Evolutionary conservation across 1,140 invertebrate species (phyloP), one percentile per base, ranked within the genome.

Genomic region (Mya arenaria): DNA sequence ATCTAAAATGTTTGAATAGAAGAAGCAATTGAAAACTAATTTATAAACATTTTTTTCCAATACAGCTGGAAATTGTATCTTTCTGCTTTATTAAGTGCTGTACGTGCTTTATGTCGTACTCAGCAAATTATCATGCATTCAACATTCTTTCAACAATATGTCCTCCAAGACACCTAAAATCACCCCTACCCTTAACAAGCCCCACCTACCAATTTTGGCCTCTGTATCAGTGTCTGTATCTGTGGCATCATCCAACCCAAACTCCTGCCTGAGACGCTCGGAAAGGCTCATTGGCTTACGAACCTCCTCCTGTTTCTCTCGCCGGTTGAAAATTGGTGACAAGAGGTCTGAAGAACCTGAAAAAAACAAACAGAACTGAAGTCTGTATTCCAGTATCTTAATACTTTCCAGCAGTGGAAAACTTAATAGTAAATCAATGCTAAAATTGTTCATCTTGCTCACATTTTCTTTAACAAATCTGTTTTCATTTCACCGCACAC

Each of bases 161-260:
- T 48, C n/a, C 44, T 13, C 10, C 10, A 10, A 48, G 10, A 13
- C n/a, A 48, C 44, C 10, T 10, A 48, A 48, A 13, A 48, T 13
- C 10, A n/a, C 10, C 44, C n/a, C n/a, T 48, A 13, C 44, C 10
- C 44, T 48, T 48, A 13, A 48, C 10, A 48, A 48, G 44, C 8
- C 6, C 19, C 41, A 32, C 41, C 78, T 28, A 85, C 83, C 82
- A 69, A 44, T 60, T 65, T 83, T 84, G 6, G 39, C 23, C 8
- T 80, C 77, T 28, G 37, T 74, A 32, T 86, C 84, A 73, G 95
- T 95, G 83, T 96, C 95, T 17, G 30, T 79, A 8, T 80, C 77
- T 68, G 96, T 95, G 60, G 94, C 94, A 44, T 95, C 91, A 84
- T 95, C 95, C n/a, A 96, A 92, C n/a, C 96, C 96, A 92, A 96